Evolutionary conservation across 2,888 invertebrate genomes (phyloP), one percentile per base, ranked within the genome.

Genomic region (Reticulitermes lucifugus): DNA sequence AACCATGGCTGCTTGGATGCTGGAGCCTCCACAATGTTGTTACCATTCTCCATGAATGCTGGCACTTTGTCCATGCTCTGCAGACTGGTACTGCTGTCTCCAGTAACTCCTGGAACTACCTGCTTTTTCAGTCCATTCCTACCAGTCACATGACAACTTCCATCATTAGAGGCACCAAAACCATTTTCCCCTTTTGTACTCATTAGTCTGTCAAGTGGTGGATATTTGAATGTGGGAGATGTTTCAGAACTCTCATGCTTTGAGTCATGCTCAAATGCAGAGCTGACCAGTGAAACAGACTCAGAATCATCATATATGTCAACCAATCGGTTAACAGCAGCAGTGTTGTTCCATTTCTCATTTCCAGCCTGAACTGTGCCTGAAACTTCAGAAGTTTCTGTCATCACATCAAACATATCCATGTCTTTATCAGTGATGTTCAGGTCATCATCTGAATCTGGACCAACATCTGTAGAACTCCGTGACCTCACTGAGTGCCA

Each of bases 41-140:
- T 88, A 91, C 91, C 86, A 65, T 85, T 87, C 35, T 35, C 35
- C 4, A 35, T 75, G 88, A 60, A 84, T 89, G 89, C 89, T 0
- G 89, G 89, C 29, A 89, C 85, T 87, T 89, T 89, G 70, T 88
- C 88, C 51, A 89, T 86, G 88, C 89, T 90, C 70, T 88, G 88
- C 51, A 90, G 87, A 87, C 90, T 90, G 59, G 87, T 65, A 25
- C 12, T 21, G 55, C 79, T 84, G 12, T 65, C 83, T 18, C 6
- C 29, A 41, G 55, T 71, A 46, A n/a, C 14, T 22, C 7, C 6
- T 65, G 65, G 25, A 25, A n/a, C n/a, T 2, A 25, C 25, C 6
- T 65, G n/a, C 0, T 18, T 55, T 73, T 29, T 12, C 18, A 41
- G 21, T 73, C 14, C 41, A 41, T 29, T 29, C 29, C 1, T 73